phyloP scores from a whole-genome alignment of 2,113 vertebrate genomes.

The Uria lomvia region DNA sequence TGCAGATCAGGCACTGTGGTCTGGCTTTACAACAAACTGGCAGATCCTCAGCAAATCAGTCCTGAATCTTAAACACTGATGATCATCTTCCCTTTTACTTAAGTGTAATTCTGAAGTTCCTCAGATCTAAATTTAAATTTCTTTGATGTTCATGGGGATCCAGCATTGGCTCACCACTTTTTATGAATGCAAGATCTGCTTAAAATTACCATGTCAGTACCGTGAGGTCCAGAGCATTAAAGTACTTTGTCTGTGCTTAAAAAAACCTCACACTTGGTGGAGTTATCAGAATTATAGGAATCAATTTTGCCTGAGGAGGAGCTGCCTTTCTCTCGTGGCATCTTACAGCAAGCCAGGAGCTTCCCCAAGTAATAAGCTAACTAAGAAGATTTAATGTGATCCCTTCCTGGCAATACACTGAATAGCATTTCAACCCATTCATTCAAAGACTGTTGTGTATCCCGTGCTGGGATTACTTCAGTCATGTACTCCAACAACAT shows the following conservation, averaged over 20 bases:
- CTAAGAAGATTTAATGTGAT: not conserved
- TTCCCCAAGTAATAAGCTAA: not conserved
- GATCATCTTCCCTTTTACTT: not conserved
- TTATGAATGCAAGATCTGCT: not conserved
- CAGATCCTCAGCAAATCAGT: not conserved
- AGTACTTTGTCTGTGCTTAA: not conserved
- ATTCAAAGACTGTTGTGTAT: not conserved
- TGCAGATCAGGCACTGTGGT: not conserved
- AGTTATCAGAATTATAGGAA: not conserved
- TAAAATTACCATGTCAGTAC: not conserved
- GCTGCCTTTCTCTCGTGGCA: not conserved
- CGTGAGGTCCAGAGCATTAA: not conserved
- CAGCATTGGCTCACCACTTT: not conserved
- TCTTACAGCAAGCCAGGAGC: not conserved
- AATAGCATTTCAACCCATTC: not conserved
- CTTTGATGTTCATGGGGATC: not conserved
- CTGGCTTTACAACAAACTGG: not conserved
- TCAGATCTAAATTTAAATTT: not conserved
- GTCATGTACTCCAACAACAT: not conserved
- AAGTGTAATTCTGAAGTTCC: not conserved
- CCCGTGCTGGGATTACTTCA: not conserved
- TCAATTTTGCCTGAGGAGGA: not conserved
- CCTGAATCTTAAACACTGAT: not conserved
- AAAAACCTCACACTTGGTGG: not conserved
- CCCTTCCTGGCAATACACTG: not conserved